Conservation (phyloP, 2,888 invertebrate genomes). For the Carterocephalus palaemon region DNA sequence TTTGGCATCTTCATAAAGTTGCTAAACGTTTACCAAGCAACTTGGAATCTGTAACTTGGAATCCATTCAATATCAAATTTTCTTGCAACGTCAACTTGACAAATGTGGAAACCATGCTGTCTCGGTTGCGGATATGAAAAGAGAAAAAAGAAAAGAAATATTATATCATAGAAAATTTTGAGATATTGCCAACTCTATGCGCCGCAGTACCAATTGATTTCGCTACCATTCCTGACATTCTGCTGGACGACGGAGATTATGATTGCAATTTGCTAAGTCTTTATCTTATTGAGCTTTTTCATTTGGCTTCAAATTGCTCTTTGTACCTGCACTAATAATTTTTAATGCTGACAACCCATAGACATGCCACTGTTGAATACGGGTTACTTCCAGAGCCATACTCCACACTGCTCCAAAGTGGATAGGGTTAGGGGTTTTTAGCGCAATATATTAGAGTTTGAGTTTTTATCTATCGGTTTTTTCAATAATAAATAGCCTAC, state of each 20-base stretch:
- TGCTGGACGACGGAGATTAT: constrained; percentile 13
- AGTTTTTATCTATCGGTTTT: no score
- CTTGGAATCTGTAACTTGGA: constrained; percentile 21
- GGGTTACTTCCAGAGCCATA: no score
- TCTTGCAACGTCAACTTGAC: constrained; percentile 40
- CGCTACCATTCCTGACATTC: constrained; percentile 46
- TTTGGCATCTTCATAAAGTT: constrained; percentile 13
- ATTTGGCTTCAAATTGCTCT: no score
- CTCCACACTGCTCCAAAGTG: no score
- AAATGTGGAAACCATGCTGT: constrained; percentile 39
- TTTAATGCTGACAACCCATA: no score
- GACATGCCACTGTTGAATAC: no score
- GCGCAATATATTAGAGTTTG: no score
- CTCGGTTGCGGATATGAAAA: constrained; percentile 34
- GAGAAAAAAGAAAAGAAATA: constrained; percentile 50
- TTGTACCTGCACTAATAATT: no score
- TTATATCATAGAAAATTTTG: constrained; percentile 70
- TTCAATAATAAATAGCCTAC: no score
- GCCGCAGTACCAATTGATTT: constrained; percentile 64
- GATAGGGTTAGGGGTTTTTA: no score
- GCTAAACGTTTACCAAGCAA: constrained; percentile 14
- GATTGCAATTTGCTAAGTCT: constrained; percentile 14
- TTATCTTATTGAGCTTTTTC: constrained; percentile 3
- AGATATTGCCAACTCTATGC: constrained; percentile 72
- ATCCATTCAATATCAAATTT: constrained; percentile 28